A percentile compares a stretch with the other conserved stretches of the same genome.
phyloP scores from a whole-genome alignment of 2,113 vertebrate genomes.

The Carassius auratus region DNA sequence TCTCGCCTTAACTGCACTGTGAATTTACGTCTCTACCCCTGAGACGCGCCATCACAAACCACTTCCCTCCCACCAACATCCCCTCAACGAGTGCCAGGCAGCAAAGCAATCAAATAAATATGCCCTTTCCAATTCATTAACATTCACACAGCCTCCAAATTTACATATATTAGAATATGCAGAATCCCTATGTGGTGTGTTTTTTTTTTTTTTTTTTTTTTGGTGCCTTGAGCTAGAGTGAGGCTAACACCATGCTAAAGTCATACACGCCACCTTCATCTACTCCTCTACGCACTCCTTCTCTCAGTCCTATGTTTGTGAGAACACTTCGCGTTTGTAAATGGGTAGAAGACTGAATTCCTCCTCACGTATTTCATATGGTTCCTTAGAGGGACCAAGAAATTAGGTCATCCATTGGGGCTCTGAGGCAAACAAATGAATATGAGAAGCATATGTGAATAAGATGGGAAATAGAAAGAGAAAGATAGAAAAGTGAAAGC shows the following conservation, averaged over 20 bases:
- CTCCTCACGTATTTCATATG: background rate
- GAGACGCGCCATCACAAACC: constrained; percentile 12
- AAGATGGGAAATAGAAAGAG: background rate
- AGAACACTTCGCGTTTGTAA: background rate
- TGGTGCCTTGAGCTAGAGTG: background rate
- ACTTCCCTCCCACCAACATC: constrained; percentile 11
- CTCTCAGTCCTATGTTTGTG: constrained; percentile 20
- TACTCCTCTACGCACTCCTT: background rate
- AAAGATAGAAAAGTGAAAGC: background rate
- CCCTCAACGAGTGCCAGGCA: constrained; percentile 20
- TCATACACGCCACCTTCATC: background rate
- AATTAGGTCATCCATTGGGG: constrained; percentile 56
- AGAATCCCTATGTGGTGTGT: constrained; percentile 5
- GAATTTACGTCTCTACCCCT: constrained; percentile 56
- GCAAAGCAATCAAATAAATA: constrained; percentile 56
- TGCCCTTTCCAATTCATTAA: constrained; percentile 53
- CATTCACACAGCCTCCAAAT: constrained; percentile 34
- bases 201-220: background rate
- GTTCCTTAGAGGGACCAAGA: constrained; percentile 36
- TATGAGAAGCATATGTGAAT: constrained; percentile 8
- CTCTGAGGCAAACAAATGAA: constrained; percentile 39
- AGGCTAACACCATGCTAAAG: constrained; percentile 10
- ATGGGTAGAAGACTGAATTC: constrained; percentile 30
- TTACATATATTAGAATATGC: constrained; percentile 49
- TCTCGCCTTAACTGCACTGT: constrained; percentile 44